Conservation (phyloP, 2,113 vertebrate species). For the Isurus oxyrinchus region DNA sequence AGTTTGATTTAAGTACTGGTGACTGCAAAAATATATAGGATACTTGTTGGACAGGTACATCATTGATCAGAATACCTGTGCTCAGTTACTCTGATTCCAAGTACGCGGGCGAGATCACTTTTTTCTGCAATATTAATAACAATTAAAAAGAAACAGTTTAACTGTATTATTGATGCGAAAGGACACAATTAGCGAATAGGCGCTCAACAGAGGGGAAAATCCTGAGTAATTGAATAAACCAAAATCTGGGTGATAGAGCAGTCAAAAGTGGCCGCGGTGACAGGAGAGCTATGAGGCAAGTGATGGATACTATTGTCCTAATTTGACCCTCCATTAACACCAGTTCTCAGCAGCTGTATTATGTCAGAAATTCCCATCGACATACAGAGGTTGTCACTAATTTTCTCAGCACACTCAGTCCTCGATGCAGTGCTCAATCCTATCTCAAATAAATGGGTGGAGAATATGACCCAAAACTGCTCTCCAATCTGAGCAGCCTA, state of each 20-base stretch:
- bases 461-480: conserved; percentile 55
- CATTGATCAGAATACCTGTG: too few relatives aligned
- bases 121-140: background rate
- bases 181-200: conserved; percentile 28
- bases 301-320: conserved; percentile 85
- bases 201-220: conserved; percentile 6
- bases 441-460: conserved; percentile 59
- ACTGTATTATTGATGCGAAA: background rate
- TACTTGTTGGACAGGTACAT: conserved; percentile 23
- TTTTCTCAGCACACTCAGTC: conserved; percentile 65
- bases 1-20: background rate
- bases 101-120: too few relatives aligned
- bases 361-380: conserved; percentile 69
- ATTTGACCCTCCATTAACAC: conserved; percentile 88
- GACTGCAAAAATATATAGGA: background rate
- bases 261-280: conserved; percentile 71
- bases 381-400: conserved; percentile 70
- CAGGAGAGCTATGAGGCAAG: conserved; percentile 75
- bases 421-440: conserved; percentile 57
- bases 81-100: background rate
- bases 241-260: conserved; percentile 70
- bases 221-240: conserved; percentile 71
- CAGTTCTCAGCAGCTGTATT: conserved; percentile 83
- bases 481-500: conserved; percentile 53
- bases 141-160: conserved; percentile 12